Evolutionary conservation across 2,797 vertebrate genomes (phyloP).

Genomic region (Martes flavigula): DNA sequence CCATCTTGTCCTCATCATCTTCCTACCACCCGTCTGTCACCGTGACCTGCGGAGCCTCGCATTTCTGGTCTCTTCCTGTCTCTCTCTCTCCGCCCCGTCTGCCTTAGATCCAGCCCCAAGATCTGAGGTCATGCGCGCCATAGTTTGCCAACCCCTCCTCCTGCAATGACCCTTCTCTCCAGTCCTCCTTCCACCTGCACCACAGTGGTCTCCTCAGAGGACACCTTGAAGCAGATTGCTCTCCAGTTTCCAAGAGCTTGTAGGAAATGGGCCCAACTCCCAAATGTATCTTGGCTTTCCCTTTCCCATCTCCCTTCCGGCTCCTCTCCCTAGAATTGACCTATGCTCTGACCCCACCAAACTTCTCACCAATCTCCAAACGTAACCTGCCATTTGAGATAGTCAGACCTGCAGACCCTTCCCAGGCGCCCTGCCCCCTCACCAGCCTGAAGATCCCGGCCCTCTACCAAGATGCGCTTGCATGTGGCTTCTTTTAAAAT

Average conservation of each 20-base stretch:
- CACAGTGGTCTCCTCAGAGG: neutral
- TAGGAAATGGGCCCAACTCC: neutral
- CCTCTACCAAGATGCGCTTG: neutral
- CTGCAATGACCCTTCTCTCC: no score
- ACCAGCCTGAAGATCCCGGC: neutral
- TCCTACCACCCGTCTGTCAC: neutral
- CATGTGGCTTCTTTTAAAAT: neutral
- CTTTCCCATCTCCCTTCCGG: no score
- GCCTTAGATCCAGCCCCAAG: neutral
- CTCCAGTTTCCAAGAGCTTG: neutral
- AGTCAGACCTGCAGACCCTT: neutral
- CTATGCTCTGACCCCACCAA: neutral
- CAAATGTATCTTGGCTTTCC: neutral
- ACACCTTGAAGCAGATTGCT: neutral
- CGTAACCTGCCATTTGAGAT: neutral
- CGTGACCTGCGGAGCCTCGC: neutral
- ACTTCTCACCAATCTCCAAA: neutral
- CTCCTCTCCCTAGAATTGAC: neutral
- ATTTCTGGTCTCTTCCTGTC: neutral
- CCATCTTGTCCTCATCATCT: neutral
- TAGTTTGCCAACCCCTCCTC: neutral
- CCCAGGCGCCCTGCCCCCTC: neutral
- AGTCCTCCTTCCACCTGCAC: neutral
- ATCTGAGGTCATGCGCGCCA: neutral
- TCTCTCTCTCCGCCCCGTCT: neutral